Percentiles rank a stretch among this genome's conserved stretches.
These are phyloP conservation scores for Sycophila texana DNA, from an alignment of 2,888 invertebrate genomes.

Conservation along the genomic window DNA sequence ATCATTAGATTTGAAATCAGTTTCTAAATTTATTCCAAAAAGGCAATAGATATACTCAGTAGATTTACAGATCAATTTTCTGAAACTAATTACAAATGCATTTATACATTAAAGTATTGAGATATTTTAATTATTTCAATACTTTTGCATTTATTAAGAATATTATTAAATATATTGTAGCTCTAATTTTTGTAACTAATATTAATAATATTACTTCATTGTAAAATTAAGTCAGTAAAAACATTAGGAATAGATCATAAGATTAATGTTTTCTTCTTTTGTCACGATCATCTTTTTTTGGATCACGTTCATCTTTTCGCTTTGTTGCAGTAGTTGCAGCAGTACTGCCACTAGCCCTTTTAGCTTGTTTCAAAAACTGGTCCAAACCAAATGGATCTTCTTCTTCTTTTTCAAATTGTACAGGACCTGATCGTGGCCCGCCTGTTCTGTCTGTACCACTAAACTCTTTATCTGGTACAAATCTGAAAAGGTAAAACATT, in stretches of 20 bases:
- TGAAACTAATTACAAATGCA: no score
- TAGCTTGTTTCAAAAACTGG: constrained; percentile 98
- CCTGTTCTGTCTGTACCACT: constrained; percentile 89
- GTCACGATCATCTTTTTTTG: constrained; percentile 70
- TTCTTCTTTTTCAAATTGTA: constrained; percentile 93
- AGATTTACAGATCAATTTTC: no score
- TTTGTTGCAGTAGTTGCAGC: constrained; percentile 76
- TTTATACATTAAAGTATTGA: no score
- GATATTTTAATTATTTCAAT: no score
- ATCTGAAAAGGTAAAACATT: constrained; percentile 78
- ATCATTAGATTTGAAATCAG: no score
- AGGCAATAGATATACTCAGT: no score
- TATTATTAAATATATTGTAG: no score
- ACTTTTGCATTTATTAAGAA: no score
- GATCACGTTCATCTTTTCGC: constrained; percentile 79
- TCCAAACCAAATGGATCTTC: constrained; percentile 98
- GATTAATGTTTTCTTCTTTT: constrained; percentile 70
- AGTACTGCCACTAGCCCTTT: constrained; percentile 83
- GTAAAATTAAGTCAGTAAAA: not conserved
- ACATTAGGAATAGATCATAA: not conserved
- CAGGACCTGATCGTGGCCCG: constrained; percentile 91
- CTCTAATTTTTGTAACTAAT: no score
- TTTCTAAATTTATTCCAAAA: no score
- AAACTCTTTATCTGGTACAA: constrained; percentile 98
- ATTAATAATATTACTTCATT: no score